phyloP scores from a whole-genome alignment of 1,140 invertebrate genomes.

The Callitettix versicolor region DNA sequence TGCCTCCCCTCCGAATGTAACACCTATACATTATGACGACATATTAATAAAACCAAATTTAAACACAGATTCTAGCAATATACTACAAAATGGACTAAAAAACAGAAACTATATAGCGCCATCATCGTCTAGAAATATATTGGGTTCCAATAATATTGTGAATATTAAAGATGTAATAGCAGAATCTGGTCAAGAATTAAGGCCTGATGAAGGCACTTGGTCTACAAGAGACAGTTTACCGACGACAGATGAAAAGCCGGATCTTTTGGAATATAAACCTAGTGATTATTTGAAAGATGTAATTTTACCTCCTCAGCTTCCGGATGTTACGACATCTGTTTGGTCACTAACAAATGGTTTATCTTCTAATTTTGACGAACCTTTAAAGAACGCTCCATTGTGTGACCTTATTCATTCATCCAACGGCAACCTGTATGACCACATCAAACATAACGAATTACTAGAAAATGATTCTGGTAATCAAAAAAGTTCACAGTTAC shows the following conservation, averaged over 20 bases:
- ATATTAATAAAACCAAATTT: not conserved
- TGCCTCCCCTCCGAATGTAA: slow-evolving; percentile 15
- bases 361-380: slow-evolving; percentile 26
- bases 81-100: no score
- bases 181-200: no score
- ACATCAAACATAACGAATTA: no score
- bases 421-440: no score
- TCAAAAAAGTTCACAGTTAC: no score
- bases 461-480: no score
- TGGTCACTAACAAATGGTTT: slow-evolving; percentile 29
- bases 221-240: not conserved
- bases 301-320: not conserved
- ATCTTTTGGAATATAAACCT: slow-evolving; percentile 9
- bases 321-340: slow-evolving; percentile 24
- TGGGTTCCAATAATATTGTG: no score
- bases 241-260: slow-evolving; percentile 12
- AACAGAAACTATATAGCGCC: no score
- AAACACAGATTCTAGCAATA: no score
- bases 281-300: not conserved
- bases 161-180: no score
- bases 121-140: no score
- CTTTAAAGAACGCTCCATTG: slow-evolving; percentile 1
- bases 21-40: not conserved
- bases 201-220: not conserved
- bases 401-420: no score